A percentile compares a stretch with the other conserved stretches of the same genome.
Conservation (phyloP, 2,888 invertebrate species). For the Cephonodes hylas region DNA sequence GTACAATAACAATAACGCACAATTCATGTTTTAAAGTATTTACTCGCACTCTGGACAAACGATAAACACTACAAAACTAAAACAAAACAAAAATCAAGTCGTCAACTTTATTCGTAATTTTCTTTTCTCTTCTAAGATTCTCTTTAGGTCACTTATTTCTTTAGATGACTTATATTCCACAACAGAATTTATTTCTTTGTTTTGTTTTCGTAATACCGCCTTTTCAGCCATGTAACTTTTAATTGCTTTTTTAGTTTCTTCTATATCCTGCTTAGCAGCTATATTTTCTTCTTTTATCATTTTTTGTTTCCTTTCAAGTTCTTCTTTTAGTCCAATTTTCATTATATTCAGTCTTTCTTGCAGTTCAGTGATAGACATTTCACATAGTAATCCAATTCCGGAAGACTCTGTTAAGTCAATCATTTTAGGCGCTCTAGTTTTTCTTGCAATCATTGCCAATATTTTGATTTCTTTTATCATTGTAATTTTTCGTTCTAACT, state of each 20-base stretch:
- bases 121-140: slow-evolving; percentile 72
- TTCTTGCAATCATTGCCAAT: slow-evolving; percentile 70
- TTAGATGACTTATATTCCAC: slow-evolving; percentile 43
- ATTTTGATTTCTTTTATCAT: slow-evolving; percentile 78
- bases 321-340: slow-evolving; percentile 76
- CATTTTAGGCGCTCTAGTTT: slow-evolving; percentile 74
- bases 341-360: slow-evolving; percentile 76
- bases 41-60: neutral
- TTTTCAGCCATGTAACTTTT: slow-evolving; percentile 58
- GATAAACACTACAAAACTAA: neutral
- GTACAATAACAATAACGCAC: no score
- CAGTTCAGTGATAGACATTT: slow-evolving; percentile 84
- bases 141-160: slow-evolving; percentile 72
- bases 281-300: slow-evolving; percentile 67
- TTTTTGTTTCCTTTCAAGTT: slow-evolving; percentile 72
- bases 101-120: slow-evolving; percentile 49
- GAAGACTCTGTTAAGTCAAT: slow-evolving; percentile 82
- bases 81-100: slow-evolving; percentile 22
- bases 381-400: slow-evolving; percentile 81
- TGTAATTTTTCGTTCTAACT: slow-evolving; percentile 69
- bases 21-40: no score
- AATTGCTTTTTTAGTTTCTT: slow-evolving; percentile 69
- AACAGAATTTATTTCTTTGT: slow-evolving; percentile 41
- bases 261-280: slow-evolving; percentile 68
- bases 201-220: slow-evolving; percentile 45